Conservation (phyloP, 2,888 invertebrate species). For the Strigamia transsilvanica region DNA sequence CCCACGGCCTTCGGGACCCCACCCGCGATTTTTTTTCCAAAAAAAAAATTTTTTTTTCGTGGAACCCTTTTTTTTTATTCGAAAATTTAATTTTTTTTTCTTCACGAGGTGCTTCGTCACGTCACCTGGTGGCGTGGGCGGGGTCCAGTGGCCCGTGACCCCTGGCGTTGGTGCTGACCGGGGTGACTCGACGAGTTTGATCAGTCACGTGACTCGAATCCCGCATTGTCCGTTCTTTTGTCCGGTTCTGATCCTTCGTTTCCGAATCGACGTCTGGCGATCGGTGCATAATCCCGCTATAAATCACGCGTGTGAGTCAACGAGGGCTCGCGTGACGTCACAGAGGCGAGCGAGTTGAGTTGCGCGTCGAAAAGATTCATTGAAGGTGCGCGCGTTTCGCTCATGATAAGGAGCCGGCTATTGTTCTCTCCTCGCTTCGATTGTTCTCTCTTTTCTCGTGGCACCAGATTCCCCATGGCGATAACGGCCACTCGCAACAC, state of each 20-base stretch:
- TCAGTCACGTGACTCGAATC: neutral
- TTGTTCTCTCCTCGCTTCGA: neutral
- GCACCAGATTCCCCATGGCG: neutral
- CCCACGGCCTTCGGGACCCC: neutral
- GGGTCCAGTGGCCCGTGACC: neutral
- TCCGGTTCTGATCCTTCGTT: neutral
- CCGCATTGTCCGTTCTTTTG: neutral
- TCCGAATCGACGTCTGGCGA: neutral
- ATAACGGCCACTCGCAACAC: neutral
- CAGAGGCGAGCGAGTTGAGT: neutral
- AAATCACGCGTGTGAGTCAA: neutral
- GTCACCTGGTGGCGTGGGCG: conserved; percentile 13
- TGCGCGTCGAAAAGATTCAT: neutral
- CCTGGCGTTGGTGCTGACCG: neutral
- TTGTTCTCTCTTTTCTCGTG: neutral
- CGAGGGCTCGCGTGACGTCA: neutral
- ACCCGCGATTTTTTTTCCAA: too few relatives aligned
- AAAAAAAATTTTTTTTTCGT: too few relatives aligned
- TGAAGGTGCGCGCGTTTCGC: neutral
- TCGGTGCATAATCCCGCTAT: conserved; percentile 12
- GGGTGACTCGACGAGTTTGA: neutral
- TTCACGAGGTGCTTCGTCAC: neutral
- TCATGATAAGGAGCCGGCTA: neutral
- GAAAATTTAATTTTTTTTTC: too few relatives aligned
- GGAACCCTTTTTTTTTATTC: too few relatives aligned